Evolutionary conservation across 2,888 invertebrate species (phyloP).

Genomic region (Lasioglossum marginatum): DNA sequence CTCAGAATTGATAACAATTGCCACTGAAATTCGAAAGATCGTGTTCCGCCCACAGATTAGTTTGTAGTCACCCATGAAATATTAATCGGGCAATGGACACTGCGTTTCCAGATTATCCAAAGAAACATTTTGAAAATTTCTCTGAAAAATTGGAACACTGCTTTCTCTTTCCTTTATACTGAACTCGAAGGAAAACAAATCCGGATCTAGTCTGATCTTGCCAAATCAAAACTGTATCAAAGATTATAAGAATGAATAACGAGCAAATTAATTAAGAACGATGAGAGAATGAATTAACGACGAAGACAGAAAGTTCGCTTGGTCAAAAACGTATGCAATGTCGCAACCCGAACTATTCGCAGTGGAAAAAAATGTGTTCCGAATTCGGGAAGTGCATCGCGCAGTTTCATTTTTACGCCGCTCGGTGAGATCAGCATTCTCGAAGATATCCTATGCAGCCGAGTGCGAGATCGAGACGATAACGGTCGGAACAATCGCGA

Average conservation of each 20-base stretch:
- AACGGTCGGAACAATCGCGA: constrained; percentile 39
- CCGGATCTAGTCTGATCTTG: too few species aligned
- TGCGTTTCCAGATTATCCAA: background rate
- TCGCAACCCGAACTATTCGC: background rate
- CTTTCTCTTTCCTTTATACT: too few species aligned
- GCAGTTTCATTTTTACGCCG: background rate
- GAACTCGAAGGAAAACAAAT: too few species aligned
- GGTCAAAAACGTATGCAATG: background rate
- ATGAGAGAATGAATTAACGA: too few species aligned
- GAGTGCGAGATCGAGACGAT: constrained; percentile 37
- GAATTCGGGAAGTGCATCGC: background rate
- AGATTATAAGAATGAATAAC: too few species aligned
- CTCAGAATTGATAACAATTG: background rate
- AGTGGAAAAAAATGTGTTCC: background rate
- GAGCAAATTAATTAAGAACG: too few species aligned
- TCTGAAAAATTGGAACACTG: too few species aligned
- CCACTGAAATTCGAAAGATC: background rate
- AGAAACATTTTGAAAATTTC: too few species aligned
- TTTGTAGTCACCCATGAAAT: too few species aligned
- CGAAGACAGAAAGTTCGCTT: background rate
- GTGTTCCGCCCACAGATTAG: background rate
- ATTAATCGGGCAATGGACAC: background rate
- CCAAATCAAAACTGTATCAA: too few species aligned
- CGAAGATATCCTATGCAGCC: constrained; percentile 34
- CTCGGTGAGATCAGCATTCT: constrained; percentile 46